Conservation (phyloP, 1,140 invertebrate genomes). For the Hyphantria cunea region DNA sequence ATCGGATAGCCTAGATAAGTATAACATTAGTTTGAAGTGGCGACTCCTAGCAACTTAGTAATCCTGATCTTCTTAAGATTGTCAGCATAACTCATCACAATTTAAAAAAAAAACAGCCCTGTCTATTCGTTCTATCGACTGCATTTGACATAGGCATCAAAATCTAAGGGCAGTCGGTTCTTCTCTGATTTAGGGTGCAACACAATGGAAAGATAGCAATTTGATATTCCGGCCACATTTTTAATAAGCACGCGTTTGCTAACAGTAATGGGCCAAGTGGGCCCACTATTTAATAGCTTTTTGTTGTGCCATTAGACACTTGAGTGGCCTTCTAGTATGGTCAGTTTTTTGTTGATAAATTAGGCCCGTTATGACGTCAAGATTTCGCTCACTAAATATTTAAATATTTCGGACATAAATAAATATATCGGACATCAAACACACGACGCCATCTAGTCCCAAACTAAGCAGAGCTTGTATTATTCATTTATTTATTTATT, state of each 20-base stretch:
- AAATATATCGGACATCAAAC: too few species aligned
- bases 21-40: too few species aligned
- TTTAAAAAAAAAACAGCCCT: background rate
- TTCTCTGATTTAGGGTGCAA: conserved; percentile 49
- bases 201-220: conserved; percentile 80
- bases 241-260: conserved; percentile 70
- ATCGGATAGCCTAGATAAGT: too few species aligned
- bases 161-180: conserved; percentile 52
- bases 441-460: too few species aligned
- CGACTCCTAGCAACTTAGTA: too few species aligned
- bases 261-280: conserved; percentile 58
- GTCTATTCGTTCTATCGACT: conserved; percentile 3
- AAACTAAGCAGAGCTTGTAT: too few species aligned
- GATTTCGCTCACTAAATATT: background rate
- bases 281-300: conserved; percentile 69
- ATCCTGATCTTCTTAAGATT: too few species aligned
- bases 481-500: too few species aligned
- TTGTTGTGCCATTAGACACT: conserved; percentile 59
- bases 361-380: background rate
- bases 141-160: conserved; percentile 38
- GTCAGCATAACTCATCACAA: too few species aligned
- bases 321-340: conserved; percentile 31
- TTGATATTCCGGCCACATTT: conserved; percentile 82
- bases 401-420: too few species aligned
- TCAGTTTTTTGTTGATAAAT: conserved; percentile 12